phyloP scores from a whole-genome alignment of 2,797 vertebrate genomes.

The Ctenopoma multispine region DNA sequence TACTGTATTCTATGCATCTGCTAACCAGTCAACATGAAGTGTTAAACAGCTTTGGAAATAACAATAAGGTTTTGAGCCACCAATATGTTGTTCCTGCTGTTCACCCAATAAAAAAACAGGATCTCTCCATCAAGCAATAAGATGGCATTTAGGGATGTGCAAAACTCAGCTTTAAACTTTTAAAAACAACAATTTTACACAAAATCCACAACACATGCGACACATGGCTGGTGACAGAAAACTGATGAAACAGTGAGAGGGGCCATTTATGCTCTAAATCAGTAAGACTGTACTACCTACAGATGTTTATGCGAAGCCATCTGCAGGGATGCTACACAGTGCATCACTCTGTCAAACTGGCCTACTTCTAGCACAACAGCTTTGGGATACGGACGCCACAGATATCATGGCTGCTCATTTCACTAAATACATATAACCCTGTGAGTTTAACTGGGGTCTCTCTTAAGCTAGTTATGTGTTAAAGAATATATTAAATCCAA shows the following conservation, averaged over 20 bases:
- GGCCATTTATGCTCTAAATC: conserved; percentile 10
- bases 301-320: conserved; percentile 61
- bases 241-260: not conserved
- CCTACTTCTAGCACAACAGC: conserved; percentile 65
- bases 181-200: not conserved
- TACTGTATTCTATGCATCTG: not conserved
- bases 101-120: conserved; percentile 2
- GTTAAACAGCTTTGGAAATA: conserved; percentile 11
- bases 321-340: conserved; percentile 51
- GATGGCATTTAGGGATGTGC: not conserved
- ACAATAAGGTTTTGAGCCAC: conserved; percentile 13
- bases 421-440: conserved; percentile 15
- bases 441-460: not conserved
- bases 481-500: conserved; percentile 5
- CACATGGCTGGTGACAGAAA: not conserved
- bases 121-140: conserved; percentile 33
- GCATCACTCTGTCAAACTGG: conserved; percentile 67
- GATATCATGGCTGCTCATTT: conserved; percentile 40
- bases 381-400: conserved; percentile 51
- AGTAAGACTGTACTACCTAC: conserved; percentile 23
- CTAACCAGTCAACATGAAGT: conserved; percentile 21
- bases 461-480: not conserved
- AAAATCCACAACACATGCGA: conserved; percentile 9
- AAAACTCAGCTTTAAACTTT: not conserved
- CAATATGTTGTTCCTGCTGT: conserved; percentile 6